These are phyloP conservation scores for Mus spretus DNA, from an alignment of 2,797 vertebrate species.

Conservation along the genomic window DNA sequence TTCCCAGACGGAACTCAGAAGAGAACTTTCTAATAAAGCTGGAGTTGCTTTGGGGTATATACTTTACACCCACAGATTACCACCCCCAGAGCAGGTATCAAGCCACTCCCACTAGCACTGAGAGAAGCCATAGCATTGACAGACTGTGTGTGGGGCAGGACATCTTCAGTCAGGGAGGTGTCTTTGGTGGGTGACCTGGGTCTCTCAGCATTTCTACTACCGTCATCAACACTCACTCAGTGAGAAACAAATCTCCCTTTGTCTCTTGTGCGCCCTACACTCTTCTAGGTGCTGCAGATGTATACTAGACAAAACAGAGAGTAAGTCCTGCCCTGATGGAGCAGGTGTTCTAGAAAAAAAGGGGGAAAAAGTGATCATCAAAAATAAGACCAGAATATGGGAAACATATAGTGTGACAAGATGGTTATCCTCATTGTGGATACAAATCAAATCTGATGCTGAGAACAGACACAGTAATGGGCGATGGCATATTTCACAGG, in stretches of 20 bases:
- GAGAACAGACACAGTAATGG: not conserved
- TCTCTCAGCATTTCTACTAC: not conserved
- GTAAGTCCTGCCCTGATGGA: not conserved
- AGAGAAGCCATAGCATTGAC: not conserved
- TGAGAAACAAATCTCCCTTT: not conserved
- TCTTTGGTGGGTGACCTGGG: not conserved
- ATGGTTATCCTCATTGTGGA: not conserved
- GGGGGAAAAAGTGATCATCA: not conserved
- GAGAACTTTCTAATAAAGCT: not conserved
- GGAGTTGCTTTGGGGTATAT: not conserved
- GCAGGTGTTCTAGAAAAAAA: not conserved
- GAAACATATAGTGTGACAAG: not conserved
- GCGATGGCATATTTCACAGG: not conserved
- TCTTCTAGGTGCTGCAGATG: not conserved
- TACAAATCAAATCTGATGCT: not conserved
- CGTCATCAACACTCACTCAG: not conserved
- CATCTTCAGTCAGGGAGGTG: not conserved
- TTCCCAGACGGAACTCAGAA: not conserved
- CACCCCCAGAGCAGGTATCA: not conserved
- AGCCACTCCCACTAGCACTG: not conserved
- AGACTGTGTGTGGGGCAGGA: accelerated
- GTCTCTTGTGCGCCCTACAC: not conserved
- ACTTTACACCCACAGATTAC: not conserved
- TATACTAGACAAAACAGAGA: not conserved
- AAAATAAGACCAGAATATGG: not conserved